Evolutionary conservation across 2,113 vertebrate species (phyloP).

Genomic region (Gasterosteus aculeatus): DNA sequence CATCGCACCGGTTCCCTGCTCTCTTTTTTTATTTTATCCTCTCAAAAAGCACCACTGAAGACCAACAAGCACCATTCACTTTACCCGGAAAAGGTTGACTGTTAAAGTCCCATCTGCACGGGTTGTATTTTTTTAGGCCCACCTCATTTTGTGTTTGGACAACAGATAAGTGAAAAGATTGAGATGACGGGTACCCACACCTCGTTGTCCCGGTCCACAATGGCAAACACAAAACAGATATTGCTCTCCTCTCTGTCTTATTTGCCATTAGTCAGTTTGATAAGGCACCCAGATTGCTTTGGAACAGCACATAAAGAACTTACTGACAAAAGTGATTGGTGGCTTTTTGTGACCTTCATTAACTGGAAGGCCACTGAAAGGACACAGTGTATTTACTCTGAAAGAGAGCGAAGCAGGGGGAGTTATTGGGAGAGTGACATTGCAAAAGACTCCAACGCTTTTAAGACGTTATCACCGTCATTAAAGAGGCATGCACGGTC

Average conservation of each 20-base stretch:
- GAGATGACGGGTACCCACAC: constrained; percentile 25
- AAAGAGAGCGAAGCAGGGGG: not conserved
- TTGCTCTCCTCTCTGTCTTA: constrained; percentile 24
- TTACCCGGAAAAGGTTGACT: no score
- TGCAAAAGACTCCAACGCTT: not conserved
- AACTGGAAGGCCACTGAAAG: not conserved
- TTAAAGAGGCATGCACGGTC: not conserved
- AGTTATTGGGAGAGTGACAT: constrained; percentile 20
- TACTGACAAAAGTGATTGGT: not conserved
- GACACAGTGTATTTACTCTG: constrained; percentile 5
- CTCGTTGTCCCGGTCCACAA: not conserved
- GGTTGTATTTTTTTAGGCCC: not conserved
- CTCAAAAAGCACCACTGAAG: not conserved
- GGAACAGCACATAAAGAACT: constrained; percentile 14
- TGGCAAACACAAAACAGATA: constrained; percentile 11
- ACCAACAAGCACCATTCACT: not conserved
- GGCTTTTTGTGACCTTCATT: constrained; percentile 30
- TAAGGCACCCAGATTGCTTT: constrained; percentile 11
- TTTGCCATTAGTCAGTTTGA: constrained; percentile 1
- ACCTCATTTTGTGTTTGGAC: constrained; percentile 13
- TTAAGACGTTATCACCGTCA: not conserved
- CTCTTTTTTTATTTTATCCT: not conserved
- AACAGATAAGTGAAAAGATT: constrained; percentile 14
- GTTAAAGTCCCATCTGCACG: not conserved
- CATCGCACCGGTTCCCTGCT: no score